Percentiles rank a stretch among this genome's conserved stretches.
phyloP scores from a whole-genome alignment of 2,113 vertebrate species.

The Antennarius striatus region DNA sequence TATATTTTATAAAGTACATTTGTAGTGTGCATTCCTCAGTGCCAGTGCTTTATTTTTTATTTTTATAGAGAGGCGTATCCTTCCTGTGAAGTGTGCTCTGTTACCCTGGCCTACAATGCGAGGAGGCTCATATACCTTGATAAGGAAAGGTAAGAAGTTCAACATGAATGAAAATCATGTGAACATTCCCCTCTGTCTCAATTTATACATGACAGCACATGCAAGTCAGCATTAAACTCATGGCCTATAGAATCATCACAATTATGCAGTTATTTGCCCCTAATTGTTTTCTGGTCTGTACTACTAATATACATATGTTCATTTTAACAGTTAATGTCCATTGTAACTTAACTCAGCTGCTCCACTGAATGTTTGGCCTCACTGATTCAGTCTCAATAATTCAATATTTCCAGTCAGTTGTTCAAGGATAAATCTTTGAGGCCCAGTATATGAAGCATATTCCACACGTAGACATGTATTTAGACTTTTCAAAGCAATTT shows the following conservation, averaged over 20 bases:
- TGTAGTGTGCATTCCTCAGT: background rate
- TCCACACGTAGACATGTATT: background rate
- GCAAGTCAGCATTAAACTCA: background rate
- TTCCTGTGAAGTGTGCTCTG: conserved; percentile 81
- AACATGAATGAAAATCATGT: background rate
- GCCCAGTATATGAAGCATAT: background rate
- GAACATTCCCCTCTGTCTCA: background rate
- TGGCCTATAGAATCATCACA: background rate
- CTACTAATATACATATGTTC: background rate
- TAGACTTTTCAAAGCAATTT: too few species aligned
- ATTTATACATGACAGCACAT: background rate
- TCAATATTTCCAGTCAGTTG: background rate
- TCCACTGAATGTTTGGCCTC: background rate
- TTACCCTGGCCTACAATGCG: conserved; percentile 87
- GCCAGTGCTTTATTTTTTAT: conserved; percentile 21
- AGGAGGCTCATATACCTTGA: conserved; percentile 85
- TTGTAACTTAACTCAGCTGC: background rate
- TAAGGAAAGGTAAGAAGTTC: conserved; percentile 82
- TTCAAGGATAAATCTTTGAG: too few species aligned
- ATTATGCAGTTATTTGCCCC: background rate
- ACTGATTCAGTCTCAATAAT: background rate
- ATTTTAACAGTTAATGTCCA: background rate
- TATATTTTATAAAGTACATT: background rate
- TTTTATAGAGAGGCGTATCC: conserved; percentile 88
- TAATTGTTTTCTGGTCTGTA: background rate